Evolutionary conservation across 2,888 invertebrate genomes (phyloP), one percentile per base, ranked within the genome.

Genomic region (Drosophila yooni): DNA sequence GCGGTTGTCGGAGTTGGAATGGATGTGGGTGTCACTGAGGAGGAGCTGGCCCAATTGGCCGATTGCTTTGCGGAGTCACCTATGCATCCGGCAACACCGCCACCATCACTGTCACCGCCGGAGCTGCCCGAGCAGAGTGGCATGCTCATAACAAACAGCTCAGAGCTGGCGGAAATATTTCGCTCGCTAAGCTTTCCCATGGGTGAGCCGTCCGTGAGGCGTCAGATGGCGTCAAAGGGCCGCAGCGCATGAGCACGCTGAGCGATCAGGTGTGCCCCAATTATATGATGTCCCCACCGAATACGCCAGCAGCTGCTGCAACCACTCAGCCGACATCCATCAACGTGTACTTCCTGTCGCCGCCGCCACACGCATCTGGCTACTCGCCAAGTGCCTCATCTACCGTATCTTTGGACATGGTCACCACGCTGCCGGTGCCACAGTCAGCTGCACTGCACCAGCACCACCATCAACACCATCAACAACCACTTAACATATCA

Each of bases 341-440:
- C 73, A 92, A 92, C 74, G 93, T 93, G 34, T 93, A 92, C 85
- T 93, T 93, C 81, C 89, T 93, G 52, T 93, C 93, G 73, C 93
- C 93, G 62, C 87, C 93, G 68, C 87, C 90, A 56, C 91, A 90
- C 36, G 74, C 91, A 25, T 83, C 88, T 11, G 88, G 91, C 36
- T 88, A 87, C 13, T 76, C 88, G 64, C 82, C 90, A 51, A 93
- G 93, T 76, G 93, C 93, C 79, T 89, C 93, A 18, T 93, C 93
- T 43, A 93, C 93, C 21, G 91, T 93, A 62, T 93, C 93, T 15
- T 76, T 93, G 78, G 93, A 93, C 78, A 91, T 93, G 60, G 88
- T 93, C 53, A 91, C 93, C 48, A 82, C 91, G 58, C 76, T 93
- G 67, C 88, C 92, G 52, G 77, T 88, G 51, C 89, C 87, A 36